Evolutionary conservation across 2,888 invertebrate species (phyloP).

Genomic region (Smittia sp.): DNA sequence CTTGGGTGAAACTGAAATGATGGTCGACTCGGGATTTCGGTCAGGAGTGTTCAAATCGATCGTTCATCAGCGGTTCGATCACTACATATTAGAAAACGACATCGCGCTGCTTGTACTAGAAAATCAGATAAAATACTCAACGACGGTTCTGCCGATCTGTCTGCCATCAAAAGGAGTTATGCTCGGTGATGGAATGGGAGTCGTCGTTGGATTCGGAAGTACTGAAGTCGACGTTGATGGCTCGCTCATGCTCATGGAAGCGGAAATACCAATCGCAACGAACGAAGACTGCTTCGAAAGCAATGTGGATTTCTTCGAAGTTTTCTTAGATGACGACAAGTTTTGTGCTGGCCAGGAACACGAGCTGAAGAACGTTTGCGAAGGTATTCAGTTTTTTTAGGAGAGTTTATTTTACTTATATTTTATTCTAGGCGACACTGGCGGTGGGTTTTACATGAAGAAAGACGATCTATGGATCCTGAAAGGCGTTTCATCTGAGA

Average conservation of each 20-base stretch:
- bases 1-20: not conserved
- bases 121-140: not conserved
- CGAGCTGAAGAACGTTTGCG: too few relatives aligned
- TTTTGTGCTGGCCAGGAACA: not conserved
- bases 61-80: not conserved
- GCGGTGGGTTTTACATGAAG: not conserved
- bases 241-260: not conserved
- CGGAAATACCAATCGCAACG: not conserved
- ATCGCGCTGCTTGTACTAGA: slow-evolving; percentile 9
- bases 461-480: not conserved
- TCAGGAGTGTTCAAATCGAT: not conserved
- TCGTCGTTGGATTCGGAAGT: slow-evolving; percentile 9
- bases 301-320: not conserved
- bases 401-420: not conserved
- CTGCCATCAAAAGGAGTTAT: not conserved
- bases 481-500: not conserved
- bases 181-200: not conserved
- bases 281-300: slow-evolving; percentile 5
- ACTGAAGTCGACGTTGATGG: not conserved
- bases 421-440: not conserved
- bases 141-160: slow-evolving; percentile 1
- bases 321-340: not conserved
- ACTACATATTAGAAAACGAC: slow-evolving; percentile 19
- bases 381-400: not conserved
- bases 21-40: not conserved